phyloP scores from a whole-genome alignment of 2,888 invertebrate species.

The Lasioglossum morio region DNA sequence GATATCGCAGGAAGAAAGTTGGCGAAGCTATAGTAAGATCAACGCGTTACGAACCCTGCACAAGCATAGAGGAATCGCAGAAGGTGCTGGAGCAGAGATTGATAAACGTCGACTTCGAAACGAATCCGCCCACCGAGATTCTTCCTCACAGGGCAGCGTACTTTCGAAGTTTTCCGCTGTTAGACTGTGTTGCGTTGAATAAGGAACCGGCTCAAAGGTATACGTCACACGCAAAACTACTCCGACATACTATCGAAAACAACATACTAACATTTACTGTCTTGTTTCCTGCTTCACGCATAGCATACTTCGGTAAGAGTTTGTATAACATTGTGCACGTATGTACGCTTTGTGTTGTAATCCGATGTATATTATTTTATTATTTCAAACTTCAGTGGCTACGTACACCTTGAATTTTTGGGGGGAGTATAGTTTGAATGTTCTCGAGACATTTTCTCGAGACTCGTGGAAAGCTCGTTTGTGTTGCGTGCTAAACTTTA shows the following conservation, averaged over 20 bases:
- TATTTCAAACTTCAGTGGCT: too few species aligned
- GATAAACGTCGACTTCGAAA: slow-evolving; percentile 92
- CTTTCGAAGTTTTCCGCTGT: slow-evolving; percentile 93
- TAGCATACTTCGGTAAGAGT: slow-evolving; percentile 83
- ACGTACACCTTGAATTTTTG: too few species aligned
- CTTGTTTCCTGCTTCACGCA: slow-evolving; percentile 71
- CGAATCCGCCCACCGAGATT: slow-evolving; percentile 92
- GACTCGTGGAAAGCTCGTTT: background rate
- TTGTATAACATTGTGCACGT: slow-evolving; percentile 22
- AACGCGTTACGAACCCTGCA: slow-evolving; percentile 90
- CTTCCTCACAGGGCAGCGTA: slow-evolving; percentile 90
- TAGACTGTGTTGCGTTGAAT: slow-evolving; percentile 91
- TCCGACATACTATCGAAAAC: background rate
- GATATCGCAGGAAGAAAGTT: slow-evolving; percentile 86
- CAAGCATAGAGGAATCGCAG: slow-evolving; percentile 88
- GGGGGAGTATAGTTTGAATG: too few species aligned
- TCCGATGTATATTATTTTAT: background rate
- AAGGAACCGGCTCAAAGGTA: slow-evolving; percentile 90
- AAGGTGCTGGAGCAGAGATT: slow-evolving; percentile 88
- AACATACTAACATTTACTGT: slow-evolving; percentile 62
- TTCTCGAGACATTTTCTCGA: background rate
- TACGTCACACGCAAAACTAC: slow-evolving; percentile 44
- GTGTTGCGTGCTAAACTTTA: background rate
- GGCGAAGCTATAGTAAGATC: slow-evolving; percentile 91
- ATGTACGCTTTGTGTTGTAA: background rate